Percentiles rank a stretch among this genome's conserved stretches.
Evolutionary conservation across 2,888 invertebrate species (phyloP).

Genomic region (Macropis europaea): DNA sequence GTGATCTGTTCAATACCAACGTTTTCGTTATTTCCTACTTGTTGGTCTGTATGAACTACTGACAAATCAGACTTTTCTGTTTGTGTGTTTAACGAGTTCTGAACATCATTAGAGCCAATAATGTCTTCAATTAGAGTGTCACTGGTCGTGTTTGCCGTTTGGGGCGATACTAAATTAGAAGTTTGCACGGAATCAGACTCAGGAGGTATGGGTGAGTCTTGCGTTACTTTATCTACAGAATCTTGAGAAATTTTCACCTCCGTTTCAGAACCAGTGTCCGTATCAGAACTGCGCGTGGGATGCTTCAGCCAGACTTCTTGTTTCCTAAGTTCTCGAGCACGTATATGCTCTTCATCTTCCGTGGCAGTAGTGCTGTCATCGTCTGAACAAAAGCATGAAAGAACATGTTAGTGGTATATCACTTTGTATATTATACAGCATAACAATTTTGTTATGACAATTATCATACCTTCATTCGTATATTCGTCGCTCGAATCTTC

Average conservation of each 20-base stretch:
- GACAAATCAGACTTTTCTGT: constrained; percentile 9
- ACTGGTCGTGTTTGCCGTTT: constrained; percentile 20
- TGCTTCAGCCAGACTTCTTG: constrained; percentile 86
- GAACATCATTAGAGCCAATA: constrained; percentile 6
- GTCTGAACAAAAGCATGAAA: constrained; percentile 76
- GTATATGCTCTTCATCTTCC: constrained; percentile 86
- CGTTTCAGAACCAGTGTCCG: constrained; percentile 86
- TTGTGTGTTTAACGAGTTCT: constrained; percentile 3
- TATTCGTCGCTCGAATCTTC: constrained; percentile 80
- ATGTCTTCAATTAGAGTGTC: constrained; percentile 12
- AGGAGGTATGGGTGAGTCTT: constrained; percentile 35
- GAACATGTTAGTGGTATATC: too few species aligned
- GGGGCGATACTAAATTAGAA: constrained; percentile 24
- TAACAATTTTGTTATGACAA: neutral
- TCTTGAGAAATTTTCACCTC: constrained; percentile 83
- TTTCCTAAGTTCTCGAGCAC: constrained; percentile 85
- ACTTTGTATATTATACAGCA: too few species aligned
- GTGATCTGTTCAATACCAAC: neutral
- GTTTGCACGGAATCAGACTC: constrained; percentile 34
- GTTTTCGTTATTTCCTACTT: neutral
- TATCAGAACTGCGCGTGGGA: constrained; percentile 83
- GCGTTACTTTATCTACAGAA: constrained; percentile 56
- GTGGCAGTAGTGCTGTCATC: constrained; percentile 87
- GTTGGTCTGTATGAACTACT: constrained; percentile 1
- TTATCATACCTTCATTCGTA: constrained; percentile 74